Evolutionary conservation across 2,888 invertebrate genomes (phyloP).

Genomic region (Spodoptera littoralis): DNA sequence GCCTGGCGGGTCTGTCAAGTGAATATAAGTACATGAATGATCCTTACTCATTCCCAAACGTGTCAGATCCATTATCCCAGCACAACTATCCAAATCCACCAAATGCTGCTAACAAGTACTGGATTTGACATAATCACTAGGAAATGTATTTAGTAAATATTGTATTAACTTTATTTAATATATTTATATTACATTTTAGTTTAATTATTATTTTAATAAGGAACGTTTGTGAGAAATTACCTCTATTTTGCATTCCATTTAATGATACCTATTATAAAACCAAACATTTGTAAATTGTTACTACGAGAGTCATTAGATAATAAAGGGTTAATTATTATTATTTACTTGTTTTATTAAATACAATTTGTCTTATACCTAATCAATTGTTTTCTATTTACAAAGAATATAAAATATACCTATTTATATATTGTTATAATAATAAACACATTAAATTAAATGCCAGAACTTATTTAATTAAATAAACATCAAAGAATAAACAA

Average conservation of each 20-base stretch:
- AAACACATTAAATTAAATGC: conserved; percentile 44
- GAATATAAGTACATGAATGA: conserved; percentile 87
- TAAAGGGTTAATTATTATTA: conserved; percentile 59
- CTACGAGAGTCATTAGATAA: conserved; percentile 82
- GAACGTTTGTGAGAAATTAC: conserved; percentile 77
- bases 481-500: conserved; percentile 36
- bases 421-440: conserved; percentile 17
- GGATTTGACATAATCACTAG: conserved; percentile 78
- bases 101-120: conserved; percentile 83
- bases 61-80: conserved; percentile 81
- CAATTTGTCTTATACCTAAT: conserved; percentile 11
- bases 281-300: conserved; percentile 82
- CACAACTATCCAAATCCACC: conserved; percentile 84
- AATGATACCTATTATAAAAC: conserved; percentile 78
- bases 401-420: too few species aligned
- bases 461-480: conserved; percentile 49
- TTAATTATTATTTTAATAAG: conserved; percentile 60
- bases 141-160: conserved; percentile 55
- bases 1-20: conserved; percentile 81
- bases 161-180: conserved; percentile 71
- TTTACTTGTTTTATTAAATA: conserved; percentile 30
- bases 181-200: conserved; percentile 57
- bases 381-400: conserved; percentile 25
- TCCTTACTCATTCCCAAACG: conserved; percentile 84
- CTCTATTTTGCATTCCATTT: conserved; percentile 84